Conservation (phyloP, 2,113 vertebrate species). For the Odontophorus gujanensis region DNA sequence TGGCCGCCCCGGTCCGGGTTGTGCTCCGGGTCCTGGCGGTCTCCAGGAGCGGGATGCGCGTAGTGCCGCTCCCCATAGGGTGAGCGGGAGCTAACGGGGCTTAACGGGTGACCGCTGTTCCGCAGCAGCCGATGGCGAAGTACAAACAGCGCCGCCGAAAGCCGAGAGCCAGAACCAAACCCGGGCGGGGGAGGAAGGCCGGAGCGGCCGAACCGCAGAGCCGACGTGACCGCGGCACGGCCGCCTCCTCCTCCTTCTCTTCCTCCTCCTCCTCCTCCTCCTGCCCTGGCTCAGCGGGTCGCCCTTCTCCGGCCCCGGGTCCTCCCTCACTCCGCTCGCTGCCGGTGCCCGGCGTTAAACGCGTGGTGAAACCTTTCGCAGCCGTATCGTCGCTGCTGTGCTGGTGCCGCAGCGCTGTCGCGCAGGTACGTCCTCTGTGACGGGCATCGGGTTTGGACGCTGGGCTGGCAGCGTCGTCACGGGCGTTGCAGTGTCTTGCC, state of each 20-base stretch:
- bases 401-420: slow-evolving; percentile 71
- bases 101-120: neutral
- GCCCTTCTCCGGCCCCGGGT: slow-evolving; percentile 7
- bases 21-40: neutral
- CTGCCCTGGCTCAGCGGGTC: slow-evolving; percentile 42
- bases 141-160: slow-evolving; percentile 61
- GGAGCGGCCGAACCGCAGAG: too few relatives aligned
- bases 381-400: slow-evolving; percentile 40
- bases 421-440: slow-evolving; percentile 49
- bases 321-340: slow-evolving; percentile 37
- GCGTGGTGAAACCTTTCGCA: slow-evolving; percentile 47
- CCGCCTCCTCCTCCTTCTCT: neutral
- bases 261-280: too few relatives aligned
- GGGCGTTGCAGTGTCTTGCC: too few relatives aligned
- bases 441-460: neutral
- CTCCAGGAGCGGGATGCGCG: neutral
- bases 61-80: too few relatives aligned
- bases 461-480: neutral
- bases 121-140: slow-evolving; percentile 72
- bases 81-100: too few relatives aligned
- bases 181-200: neutral
- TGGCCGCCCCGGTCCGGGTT: too few relatives aligned
- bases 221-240: too few relatives aligned
- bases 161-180: slow-evolving; percentile 47
- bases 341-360: slow-evolving; percentile 47